phyloP scores from a whole-genome alignment of 2,888 invertebrate genomes.

The Tanypteryx hageni region DNA sequence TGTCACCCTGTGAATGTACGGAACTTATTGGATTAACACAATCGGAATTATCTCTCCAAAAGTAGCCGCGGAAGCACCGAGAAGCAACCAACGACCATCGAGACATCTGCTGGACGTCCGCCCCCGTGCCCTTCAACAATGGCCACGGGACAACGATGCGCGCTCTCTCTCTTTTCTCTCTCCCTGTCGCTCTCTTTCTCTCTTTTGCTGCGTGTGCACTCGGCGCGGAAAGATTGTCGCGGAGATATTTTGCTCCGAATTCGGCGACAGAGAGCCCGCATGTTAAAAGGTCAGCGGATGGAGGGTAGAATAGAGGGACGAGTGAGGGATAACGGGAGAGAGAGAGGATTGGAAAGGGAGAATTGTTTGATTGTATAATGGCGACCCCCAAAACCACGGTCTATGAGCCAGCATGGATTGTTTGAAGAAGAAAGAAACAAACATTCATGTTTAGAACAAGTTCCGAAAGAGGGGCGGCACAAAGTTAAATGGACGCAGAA shows the following conservation, averaged over 20 bases:
- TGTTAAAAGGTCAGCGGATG: conserved; percentile 59
- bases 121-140: conserved; percentile 50
- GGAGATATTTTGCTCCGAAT: conserved; percentile 58
- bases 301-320: neutral
- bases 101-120: conserved; percentile 44
- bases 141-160: conserved; percentile 14
- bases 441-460: neutral
- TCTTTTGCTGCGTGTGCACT: conserved; percentile 52
- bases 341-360: conserved; percentile 17
- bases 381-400: neutral
- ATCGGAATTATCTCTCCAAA: conserved; percentile 39
- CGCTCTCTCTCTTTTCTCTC: neutral
- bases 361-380: conserved; percentile 43
- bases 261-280: conserved; percentile 63
- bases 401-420: neutral
- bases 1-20: conserved; percentile 29
- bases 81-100: neutral
- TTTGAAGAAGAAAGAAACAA: neutral
- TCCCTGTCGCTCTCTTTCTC: neutral
- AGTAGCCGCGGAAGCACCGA: conserved; percentile 31
- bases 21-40: conserved; percentile 44
- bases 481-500: no score
- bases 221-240: conserved; percentile 56
- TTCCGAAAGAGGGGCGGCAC: neutral
- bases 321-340: neutral